Base-by-base conservation (phyloP, 2,888 invertebrate genomes). In the Dione vanillae region DNA sequence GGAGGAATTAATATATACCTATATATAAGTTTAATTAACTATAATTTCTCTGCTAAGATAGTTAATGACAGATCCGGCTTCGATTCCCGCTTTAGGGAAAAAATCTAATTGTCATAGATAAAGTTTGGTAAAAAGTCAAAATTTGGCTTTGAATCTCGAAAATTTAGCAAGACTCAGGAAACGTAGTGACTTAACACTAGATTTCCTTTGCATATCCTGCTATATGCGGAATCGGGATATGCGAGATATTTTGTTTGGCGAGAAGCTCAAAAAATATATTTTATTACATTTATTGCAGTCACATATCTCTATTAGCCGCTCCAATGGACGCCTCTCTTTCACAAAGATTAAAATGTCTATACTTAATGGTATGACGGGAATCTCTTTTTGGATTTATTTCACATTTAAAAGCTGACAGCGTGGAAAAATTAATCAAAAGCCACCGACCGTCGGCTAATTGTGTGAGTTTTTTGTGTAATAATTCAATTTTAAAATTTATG, bases 381-480 rank as follows among this genome's bases (percentile, higher is more conserved):
- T 43, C 67, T 67, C 58, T 59, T 51, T 61, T 43, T 19, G 41
- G 51, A 67, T 67, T 61, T 67, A 61, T 67, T 52, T 43, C 43
- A 16, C 61, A 14, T 59, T 59, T 52, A 16, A 67, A 61, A 68
- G 45, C 27, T 40, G 27, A 52, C 58, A 11, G 49, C 5, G n/a
- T n/a, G 20, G 20, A 67, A 59, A 61, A 27, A 43, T 43, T 27
- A 27, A 61, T 61, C 20, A 43, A 61, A 61, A 27, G 54, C 9
- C 2, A 20, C 20, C 45, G 9, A 20, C 16, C 45, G 16, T 45
- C 14, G 41, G 41, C 5, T 59, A 20, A 43, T 27, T 43, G 59
- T 14, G 43, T 59, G 43, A 27, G n/a, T 27, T 43, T 37, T 61
- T 45, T 35, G 61, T 27, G 16, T 61, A 45, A 61, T 61, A 27